phyloP scores from a whole-genome alignment of 2,888 invertebrate species.

The Elmis aenea region DNA sequence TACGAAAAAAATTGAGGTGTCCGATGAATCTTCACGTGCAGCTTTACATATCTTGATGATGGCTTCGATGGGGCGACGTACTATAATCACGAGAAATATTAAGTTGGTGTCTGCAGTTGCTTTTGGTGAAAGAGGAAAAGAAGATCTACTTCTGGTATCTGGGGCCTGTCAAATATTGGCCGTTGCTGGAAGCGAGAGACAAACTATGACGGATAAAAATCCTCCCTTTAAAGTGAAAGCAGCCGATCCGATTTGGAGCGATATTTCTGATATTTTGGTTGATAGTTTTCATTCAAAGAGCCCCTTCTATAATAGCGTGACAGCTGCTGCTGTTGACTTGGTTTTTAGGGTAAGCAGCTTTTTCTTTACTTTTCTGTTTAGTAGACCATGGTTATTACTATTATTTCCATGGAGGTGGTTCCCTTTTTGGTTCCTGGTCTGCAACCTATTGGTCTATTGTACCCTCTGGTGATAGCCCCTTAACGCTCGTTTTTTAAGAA shows the following conservation, averaged over 20 bases:
- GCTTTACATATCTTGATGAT: conserved; percentile 75
- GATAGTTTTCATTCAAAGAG: conserved; percentile 45
- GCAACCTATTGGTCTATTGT: too few species aligned
- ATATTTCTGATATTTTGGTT: conserved; percentile 48
- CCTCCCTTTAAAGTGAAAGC: conserved; percentile 41
- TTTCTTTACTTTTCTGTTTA: too few species aligned
- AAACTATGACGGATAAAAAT: conserved; percentile 36
- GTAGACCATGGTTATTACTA: not conserved
- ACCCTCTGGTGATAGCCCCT: too few species aligned
- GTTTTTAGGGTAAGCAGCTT: conserved; percentile 55
- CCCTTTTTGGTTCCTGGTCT: too few species aligned
- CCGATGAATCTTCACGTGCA: conserved; percentile 65
- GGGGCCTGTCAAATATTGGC: conserved; percentile 56
- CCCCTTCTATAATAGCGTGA: conserved; percentile 53
- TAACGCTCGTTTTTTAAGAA: too few species aligned
- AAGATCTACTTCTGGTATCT: conserved; percentile 53
- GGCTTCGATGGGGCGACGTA: conserved; percentile 51
- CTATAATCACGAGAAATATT: conserved; percentile 58
- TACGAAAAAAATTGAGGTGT: conserved; percentile 58
- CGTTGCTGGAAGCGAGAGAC: conserved; percentile 45
- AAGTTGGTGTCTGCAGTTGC: conserved; percentile 69
- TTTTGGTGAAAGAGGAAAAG: conserved; percentile 51
- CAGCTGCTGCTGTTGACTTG: conserved; percentile 54
- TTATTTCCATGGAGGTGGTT: too few species aligned
- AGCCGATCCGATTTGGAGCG: conserved; percentile 53